phyloP scores from a whole-genome alignment of 2,113 vertebrate genomes.

The Cololabis saira region DNA sequence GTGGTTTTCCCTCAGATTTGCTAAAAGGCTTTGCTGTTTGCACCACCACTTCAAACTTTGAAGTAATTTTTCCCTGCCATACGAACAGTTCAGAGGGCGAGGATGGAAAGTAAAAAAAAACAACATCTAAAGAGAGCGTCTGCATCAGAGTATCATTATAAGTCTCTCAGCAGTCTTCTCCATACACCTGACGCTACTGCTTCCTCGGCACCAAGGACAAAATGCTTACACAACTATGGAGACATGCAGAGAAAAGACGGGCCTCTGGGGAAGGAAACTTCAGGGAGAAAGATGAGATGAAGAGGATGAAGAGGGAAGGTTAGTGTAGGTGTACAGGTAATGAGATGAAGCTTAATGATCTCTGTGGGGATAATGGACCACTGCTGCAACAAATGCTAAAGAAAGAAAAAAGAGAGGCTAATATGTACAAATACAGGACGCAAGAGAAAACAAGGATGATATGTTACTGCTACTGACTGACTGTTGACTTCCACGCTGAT shows the following conservation, averaged over 20 bases:
- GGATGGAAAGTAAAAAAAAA: constrained; percentile 40
- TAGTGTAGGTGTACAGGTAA: constrained; percentile 67
- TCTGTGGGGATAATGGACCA: constrained; percentile 68
- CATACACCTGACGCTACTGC: constrained; percentile 23
- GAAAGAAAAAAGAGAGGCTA: not conserved
- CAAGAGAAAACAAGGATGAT: too few relatives aligned
- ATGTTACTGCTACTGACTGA: too few relatives aligned
- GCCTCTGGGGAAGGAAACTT: constrained; percentile 68
- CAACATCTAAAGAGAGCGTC: constrained; percentile 7
- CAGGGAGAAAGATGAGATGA: constrained; percentile 61
- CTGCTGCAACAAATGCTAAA: constrained; percentile 47
- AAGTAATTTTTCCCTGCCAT: constrained; percentile 14
- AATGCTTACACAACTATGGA: constrained; percentile 64
- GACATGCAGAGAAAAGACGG: constrained; percentile 29
- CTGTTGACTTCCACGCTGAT: too few relatives aligned
- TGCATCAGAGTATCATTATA: constrained; percentile 42
- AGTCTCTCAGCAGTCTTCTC: constrained; percentile 44
- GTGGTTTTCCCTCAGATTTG: not conserved
- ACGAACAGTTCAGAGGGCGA: constrained; percentile 39
- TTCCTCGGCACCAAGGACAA: constrained; percentile 66
- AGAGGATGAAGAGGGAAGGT: constrained; percentile 44
- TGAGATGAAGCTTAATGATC: constrained; percentile 71
- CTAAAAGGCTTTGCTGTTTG: not conserved
- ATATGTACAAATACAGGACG: not conserved
- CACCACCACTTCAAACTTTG: constrained; percentile 21